Base-by-base conservation (phyloP, 2,113 vertebrate species). In the Colistium nudipinnis region DNA sequence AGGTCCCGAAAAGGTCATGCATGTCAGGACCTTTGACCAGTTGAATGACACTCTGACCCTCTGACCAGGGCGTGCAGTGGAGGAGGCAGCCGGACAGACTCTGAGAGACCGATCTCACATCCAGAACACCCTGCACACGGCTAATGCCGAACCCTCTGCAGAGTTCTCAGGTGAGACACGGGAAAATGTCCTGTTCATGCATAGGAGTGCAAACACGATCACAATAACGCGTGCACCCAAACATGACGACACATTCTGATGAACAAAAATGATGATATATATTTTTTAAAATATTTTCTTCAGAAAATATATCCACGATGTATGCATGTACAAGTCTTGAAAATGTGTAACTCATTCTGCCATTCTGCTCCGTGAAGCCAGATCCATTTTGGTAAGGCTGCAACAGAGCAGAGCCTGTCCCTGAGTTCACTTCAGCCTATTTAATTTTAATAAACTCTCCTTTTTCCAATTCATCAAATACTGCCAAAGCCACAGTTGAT, bases 31-130 rank as follows among this genome's bases (percentile, higher is more conserved):
- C n/a, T 10, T 20, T 49, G 25, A 52, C 7, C 47, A 67, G 11
- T 22, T 28, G 41, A 62, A 22, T 82, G 4, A 73, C n/a, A 3
- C 2, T 31, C 11, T 78, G 11, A 61, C 65, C 38, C 13, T 55
- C 4, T 47, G 4, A 43, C 69, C 61, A 86, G 33, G 87, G 89
- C 92, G 88, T 80, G 87, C 92, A 65, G 84, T 80, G 24, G 36
- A 30, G 0, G 90, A 90, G 30, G 64, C 82, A 22, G 56, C 54
- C 17, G 91, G 93, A 63, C 70, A 80, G 0, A 73, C 52, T 4
- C 53, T 76, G 81, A 94, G 98, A 0, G 95, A 99, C 85, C 93
- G 94, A 41, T 93, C 94, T 82, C 98, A 99, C 86, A 93, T 99
- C 4, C 96, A 98, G 44, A 93, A 85, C 64, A 98, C 94, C 1